A percentile compares a stretch with the other conserved stretches of the same genome.
Conservation (phyloP, 2,113 vertebrate genomes). For the Ciconia boyciana region DNA sequence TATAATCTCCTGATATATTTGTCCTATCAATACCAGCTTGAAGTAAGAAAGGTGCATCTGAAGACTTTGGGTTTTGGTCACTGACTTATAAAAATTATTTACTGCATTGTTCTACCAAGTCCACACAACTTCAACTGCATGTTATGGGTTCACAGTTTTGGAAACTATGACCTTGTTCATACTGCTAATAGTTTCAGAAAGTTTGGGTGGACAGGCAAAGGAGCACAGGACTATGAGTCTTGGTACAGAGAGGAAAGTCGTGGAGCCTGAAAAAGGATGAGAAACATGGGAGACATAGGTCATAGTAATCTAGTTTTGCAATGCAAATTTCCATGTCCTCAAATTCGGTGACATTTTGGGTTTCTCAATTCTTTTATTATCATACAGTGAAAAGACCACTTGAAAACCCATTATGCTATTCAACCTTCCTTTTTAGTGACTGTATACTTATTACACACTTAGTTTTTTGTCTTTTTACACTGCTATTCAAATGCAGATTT, state of each 20-base stretch:
- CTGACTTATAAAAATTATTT: background rate
- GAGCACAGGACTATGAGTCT: rapidly evolving
- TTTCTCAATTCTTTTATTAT: background rate
- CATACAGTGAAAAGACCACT: background rate
- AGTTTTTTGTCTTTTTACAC: background rate
- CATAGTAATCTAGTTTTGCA: background rate
- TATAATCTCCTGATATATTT: background rate
- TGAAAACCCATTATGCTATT: background rate
- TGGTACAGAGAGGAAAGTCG: background rate
- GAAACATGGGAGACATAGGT: background rate
- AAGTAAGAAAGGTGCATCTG: background rate
- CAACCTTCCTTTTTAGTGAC: background rate
- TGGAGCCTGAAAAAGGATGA: background rate
- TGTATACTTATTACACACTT: background rate
- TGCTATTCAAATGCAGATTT: background rate
- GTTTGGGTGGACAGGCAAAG: background rate
- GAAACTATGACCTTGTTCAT: background rate
- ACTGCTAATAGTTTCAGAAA: background rate
- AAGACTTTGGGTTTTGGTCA: background rate
- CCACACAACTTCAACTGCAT: background rate
- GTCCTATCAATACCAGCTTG: background rate
- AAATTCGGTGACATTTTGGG: background rate
- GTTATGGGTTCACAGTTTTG: background rate
- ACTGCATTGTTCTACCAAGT: background rate
- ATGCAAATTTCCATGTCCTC: background rate